These are phyloP conservation scores for Babylonia areolata DNA, from an alignment of 1,140 invertebrate species.

Conservation along the genomic window DNA sequence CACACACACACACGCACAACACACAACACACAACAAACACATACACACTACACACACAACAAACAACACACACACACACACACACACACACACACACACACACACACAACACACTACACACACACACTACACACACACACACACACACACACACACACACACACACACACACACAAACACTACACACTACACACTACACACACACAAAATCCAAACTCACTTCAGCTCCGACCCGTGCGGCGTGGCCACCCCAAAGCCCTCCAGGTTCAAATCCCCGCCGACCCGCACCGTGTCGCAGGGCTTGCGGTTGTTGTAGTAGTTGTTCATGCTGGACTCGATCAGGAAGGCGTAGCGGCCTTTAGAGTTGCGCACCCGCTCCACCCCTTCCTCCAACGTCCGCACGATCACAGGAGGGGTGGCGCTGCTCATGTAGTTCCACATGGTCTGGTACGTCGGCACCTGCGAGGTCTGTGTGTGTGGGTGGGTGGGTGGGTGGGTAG, in stretches of 20 bases:
- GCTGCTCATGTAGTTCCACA: slow-evolving; percentile 95
- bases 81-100: no score
- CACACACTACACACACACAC: no score
- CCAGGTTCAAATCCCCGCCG: slow-evolving; percentile 92
- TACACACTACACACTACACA: no score
- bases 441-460: slow-evolving; percentile 91
- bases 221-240: slow-evolving; percentile 91
- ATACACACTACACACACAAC: not conserved
- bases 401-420: slow-evolving; percentile 77
- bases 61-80: no score
- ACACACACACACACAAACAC: no score
- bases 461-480: slow-evolving; percentile 85
- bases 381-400: slow-evolving; percentile 55
- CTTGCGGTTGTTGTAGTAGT: slow-evolving; percentile 93
- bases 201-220: slow-evolving; percentile 76
- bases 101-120: no score
- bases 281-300: slow-evolving; percentile 97
- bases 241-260: slow-evolving; percentile 95
- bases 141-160: no score
- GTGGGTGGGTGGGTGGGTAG: no score
- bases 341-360: slow-evolving; percentile 93
- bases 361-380: slow-evolving; percentile 84
- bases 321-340: slow-evolving; percentile 95
- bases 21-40: slow-evolving; percentile 14
- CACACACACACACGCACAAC: slow-evolving; percentile 7